A percentile compares a stretch with the other conserved stretches of the same genome.
These are phyloP conservation scores for Oscheius sp. DNA, from an alignment of 2,888 invertebrate genomes.

Conservation along the genomic window DNA sequence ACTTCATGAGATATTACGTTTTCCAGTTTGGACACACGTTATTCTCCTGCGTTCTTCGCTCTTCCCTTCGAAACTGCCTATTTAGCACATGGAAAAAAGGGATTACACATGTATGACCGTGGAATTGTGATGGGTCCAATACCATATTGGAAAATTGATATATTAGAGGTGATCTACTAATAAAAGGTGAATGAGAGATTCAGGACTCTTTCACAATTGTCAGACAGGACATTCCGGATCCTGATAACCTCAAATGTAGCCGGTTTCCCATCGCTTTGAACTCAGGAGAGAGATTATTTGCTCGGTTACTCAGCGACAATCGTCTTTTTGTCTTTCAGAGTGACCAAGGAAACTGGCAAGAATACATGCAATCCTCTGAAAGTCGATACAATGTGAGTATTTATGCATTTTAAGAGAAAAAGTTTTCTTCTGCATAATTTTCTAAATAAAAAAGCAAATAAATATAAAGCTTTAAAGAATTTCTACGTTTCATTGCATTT, in stretches of 20 bases:
- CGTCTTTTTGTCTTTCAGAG: not conserved
- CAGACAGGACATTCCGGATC: constrained; percentile 10
- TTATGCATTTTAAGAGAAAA: too few relatives aligned
- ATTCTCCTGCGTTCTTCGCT: not conserved
- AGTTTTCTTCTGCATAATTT: too few relatives aligned
- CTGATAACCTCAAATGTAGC: not conserved
- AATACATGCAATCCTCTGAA: constrained; percentile 9
- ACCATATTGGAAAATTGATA: constrained; percentile 17
- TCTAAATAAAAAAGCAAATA: too few relatives aligned
- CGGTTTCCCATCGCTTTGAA: constrained; percentile 20
- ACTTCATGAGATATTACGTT: too few relatives aligned
- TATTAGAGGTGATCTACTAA: not conserved
- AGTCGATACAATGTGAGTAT: constrained; percentile 3
- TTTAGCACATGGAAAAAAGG: not conserved
- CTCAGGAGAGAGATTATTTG: not conserved
- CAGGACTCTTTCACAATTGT: constrained; percentile 1
- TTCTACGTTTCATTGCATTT: too few relatives aligned
- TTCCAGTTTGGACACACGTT: constrained; percentile 12
- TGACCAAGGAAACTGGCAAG: not conserved
- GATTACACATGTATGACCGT: constrained; percentile 27
- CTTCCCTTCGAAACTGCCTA: constrained; percentile 24
- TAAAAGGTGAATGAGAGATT: not conserved
- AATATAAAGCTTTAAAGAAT: too few relatives aligned
- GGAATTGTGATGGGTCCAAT: constrained; percentile 24
- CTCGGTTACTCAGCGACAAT: constrained; percentile 11